phyloP scores from a whole-genome alignment of 2,888 invertebrate genomes.

The Scaptomyza caliginosa region DNA sequence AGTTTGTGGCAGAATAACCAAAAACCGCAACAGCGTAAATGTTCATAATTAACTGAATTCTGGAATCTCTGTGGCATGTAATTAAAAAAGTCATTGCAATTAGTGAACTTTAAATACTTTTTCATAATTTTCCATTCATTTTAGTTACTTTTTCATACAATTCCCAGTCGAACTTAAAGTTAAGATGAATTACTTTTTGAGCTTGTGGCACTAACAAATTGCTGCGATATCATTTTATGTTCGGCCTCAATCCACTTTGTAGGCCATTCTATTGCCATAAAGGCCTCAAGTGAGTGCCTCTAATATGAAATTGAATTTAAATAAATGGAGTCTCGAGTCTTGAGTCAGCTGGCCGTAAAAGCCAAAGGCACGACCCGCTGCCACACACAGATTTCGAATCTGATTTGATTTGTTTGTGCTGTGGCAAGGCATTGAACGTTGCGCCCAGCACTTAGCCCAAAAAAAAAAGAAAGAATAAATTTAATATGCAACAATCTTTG shows the following conservation, averaged over 20 bases:
- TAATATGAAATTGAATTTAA: constrained; percentile 80
- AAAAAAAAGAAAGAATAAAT: no score
- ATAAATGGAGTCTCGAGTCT: constrained; percentile 64
- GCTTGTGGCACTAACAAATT: constrained; percentile 6
- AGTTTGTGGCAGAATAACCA: not conserved
- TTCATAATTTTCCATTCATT: no score
- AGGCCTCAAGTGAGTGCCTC: constrained; percentile 69
- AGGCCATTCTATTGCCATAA: constrained; percentile 70
- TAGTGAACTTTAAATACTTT: not conserved
- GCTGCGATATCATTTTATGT: constrained; percentile 45
- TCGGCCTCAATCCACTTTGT: constrained; percentile 72
- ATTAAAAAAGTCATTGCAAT: constrained; percentile 47
- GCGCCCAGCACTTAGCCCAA: constrained; percentile 70
- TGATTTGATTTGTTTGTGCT: constrained; percentile 73
- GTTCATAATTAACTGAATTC: constrained; percentile 15
- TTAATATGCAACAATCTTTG: constrained; percentile 79
- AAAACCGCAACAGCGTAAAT: constrained; percentile 30
- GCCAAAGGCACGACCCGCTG: constrained; percentile 38
- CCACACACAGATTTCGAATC: constrained; percentile 62
- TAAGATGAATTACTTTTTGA: not conserved
- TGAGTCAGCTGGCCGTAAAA: constrained; percentile 54
- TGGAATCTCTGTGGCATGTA: constrained; percentile 14
- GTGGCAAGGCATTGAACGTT: constrained; percentile 10
- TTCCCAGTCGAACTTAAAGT: not conserved
- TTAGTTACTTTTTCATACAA: no score